Conservation (phyloP, 2,797 vertebrate species). For the Falco concolor region DNA sequence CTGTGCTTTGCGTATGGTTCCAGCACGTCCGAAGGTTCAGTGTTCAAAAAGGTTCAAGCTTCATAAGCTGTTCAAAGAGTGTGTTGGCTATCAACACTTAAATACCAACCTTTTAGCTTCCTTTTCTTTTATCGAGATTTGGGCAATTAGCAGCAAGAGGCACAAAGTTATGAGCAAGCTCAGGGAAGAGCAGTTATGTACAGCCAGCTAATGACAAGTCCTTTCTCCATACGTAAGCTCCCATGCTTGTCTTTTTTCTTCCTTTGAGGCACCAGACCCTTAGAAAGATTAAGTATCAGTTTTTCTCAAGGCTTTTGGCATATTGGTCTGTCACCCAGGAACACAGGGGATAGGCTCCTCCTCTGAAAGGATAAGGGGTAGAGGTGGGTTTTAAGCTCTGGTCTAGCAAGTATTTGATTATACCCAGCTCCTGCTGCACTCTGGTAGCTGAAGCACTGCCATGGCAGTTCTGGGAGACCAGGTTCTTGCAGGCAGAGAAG, state of each 20-base stretch:
- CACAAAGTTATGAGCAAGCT: background rate
- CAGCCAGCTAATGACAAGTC: background rate
- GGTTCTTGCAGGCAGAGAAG: background rate
- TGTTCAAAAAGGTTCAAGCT: background rate
- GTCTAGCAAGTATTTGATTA: background rate
- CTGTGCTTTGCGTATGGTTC: background rate
- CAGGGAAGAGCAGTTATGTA: background rate
- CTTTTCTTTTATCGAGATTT: background rate
- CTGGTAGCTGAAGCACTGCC: background rate
- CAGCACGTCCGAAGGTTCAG: background rate
- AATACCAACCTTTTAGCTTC: background rate
- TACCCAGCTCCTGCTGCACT: background rate
- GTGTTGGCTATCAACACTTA: background rate
- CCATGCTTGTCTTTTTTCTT: background rate
- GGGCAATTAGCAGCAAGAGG: constrained; percentile 1
- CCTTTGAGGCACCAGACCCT: background rate
- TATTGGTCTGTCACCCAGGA: background rate
- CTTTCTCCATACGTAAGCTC: background rate
- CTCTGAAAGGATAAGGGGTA: background rate
- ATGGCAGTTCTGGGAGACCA: background rate
- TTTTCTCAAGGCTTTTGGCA: background rate
- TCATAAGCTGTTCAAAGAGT: background rate
- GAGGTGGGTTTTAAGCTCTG: background rate
- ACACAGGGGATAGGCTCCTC: background rate
- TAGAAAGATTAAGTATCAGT: background rate